These are phyloP conservation scores for Argyrosomus japonicus DNA, from an alignment of 2,113 vertebrate species.

Conservation along the genomic window DNA sequence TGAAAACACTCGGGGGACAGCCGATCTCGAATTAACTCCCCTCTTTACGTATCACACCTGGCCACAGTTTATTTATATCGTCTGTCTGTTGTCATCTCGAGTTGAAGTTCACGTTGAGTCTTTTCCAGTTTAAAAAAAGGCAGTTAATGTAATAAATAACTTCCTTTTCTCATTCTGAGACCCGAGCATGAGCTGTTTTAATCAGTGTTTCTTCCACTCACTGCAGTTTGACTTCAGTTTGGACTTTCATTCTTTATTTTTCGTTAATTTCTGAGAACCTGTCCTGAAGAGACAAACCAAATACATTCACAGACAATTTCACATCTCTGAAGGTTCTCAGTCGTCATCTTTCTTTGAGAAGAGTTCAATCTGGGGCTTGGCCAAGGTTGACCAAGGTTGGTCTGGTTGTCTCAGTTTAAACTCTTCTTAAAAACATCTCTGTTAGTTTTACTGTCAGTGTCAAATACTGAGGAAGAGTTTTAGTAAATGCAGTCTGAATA, in stretches of 20 bases:
- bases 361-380: no score
- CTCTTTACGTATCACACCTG: not conserved
- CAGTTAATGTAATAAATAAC: not conserved
- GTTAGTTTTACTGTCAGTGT: not conserved
- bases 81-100: no score
- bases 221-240: not conserved
- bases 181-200: not conserved
- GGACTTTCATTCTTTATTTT: not conserved
- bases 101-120: not conserved
- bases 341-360: no score
- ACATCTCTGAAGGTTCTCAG: no score
- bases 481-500: not conserved
- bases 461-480: not conserved
- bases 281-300: no score
- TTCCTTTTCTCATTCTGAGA: not conserved
- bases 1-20: slow-evolving; percentile 21
- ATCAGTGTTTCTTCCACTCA: not conserved
- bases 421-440: no score
- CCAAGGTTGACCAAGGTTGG: no score
- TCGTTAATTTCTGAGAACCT: not conserved
- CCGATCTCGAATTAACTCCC: not conserved
- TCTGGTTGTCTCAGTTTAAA: no score
- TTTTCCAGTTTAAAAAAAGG: not conserved
- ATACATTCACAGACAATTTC: no score
- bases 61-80: not conserved